phyloP scores from a whole-genome alignment of 2,113 vertebrate genomes.

The Ophthalmolycus amberensis region DNA sequence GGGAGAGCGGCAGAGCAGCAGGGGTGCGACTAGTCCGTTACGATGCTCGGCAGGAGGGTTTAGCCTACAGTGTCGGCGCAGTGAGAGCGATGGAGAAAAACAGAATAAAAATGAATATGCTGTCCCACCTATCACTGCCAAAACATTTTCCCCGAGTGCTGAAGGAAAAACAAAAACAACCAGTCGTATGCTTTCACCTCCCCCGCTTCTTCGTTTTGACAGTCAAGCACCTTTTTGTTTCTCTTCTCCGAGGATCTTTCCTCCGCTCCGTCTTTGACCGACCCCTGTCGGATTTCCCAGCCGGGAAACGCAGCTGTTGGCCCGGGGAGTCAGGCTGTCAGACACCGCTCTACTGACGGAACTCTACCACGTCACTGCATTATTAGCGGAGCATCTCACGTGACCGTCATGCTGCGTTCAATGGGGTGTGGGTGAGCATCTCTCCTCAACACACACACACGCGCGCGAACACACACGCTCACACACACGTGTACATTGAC shows the following conservation, averaged over 20 bases:
- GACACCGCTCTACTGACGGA: slow-evolving; percentile 75
- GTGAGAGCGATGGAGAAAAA: background rate
- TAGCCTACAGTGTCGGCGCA: background rate
- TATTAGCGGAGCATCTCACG: slow-evolving; percentile 80
- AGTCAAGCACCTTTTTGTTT: background rate
- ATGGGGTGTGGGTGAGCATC: background rate
- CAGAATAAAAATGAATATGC: slow-evolving; percentile 5
- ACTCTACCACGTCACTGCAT: slow-evolving; percentile 79
- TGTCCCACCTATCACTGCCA: slow-evolving; percentile 24
- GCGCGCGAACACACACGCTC: background rate
- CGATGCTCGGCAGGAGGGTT: slow-evolving; percentile 36
- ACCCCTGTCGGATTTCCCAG: slow-evolving; percentile 13
- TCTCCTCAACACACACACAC: background rate
- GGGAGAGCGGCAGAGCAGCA: slow-evolving; percentile 20
- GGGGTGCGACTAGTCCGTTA: slow-evolving; percentile 33
- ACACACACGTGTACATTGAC: background rate
- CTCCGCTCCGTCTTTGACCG: slow-evolving; percentile 18
- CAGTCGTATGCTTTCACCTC: slow-evolving; percentile 23
- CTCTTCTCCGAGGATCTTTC: background rate
- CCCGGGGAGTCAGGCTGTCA: slow-evolving; percentile 58
- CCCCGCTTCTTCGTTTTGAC: background rate
- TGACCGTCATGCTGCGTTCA: slow-evolving; percentile 75
- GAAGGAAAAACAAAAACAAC: slow-evolving; percentile 17
- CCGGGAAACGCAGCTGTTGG: slow-evolving; percentile 58
- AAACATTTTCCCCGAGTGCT: slow-evolving; percentile 46